These are phyloP conservation scores for Oreotrochilus melanogaster DNA, from an alignment of 2,113 vertebrate species.

Conservation along the genomic window DNA sequence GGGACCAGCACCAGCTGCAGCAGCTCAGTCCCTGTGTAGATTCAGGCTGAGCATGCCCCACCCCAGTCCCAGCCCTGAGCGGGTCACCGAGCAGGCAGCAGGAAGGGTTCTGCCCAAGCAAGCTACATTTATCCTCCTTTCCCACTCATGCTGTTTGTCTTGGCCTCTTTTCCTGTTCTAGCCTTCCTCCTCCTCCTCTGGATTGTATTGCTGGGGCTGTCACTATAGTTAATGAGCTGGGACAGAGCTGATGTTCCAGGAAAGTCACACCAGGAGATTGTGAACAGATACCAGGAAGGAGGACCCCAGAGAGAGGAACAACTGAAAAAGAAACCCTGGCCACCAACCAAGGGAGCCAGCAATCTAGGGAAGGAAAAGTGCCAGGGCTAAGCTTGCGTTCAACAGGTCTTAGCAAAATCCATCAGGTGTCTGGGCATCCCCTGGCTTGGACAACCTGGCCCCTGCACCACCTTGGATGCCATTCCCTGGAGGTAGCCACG, in stretches of 20 bases:
- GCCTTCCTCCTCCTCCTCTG: not conserved
- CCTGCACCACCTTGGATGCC: not conserved
- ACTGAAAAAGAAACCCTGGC: not conserved
- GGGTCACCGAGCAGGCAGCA: not conserved
- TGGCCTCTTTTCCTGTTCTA: conserved; percentile 17
- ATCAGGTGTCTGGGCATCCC: not conserved
- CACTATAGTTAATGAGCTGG: conserved; percentile 43
- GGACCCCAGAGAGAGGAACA: not conserved
- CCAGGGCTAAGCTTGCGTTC: not conserved
- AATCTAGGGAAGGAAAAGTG: not conserved
- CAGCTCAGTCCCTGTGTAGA: not conserved
- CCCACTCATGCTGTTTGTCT: conserved; percentile 17
- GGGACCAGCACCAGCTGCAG: not conserved
- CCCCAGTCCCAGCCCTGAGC: rapidly evolving
- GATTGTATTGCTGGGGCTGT: conserved; percentile 41
- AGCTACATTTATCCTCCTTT: not conserved
- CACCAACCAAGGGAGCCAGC: not conserved
- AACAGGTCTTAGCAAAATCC: not conserved
- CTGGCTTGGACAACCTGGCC: not conserved
- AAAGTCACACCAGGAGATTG: not conserved
- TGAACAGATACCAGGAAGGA: not conserved
- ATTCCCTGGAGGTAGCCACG: not conserved
- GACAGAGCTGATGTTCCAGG: not conserved
- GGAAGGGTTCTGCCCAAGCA: not conserved
- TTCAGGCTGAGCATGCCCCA: not conserved